Evolutionary conservation across 2,888 invertebrate species (phyloP).

Genomic region (Deilephila porcellus): DNA sequence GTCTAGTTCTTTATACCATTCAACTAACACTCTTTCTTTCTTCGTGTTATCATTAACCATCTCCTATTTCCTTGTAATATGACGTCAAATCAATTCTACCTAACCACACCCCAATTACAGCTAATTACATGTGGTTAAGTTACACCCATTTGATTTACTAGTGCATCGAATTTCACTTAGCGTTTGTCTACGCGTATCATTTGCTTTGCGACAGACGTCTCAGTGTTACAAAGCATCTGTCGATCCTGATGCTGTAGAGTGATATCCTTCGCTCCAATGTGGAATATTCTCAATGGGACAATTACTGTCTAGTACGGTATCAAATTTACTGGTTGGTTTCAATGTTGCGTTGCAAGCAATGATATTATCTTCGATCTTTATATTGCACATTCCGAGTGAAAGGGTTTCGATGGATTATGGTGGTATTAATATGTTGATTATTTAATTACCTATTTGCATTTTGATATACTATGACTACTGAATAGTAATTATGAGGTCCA

Average conservation of each 20-base stretch:
- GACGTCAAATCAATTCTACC: no score
- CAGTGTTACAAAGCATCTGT: not conserved
- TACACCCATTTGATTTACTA: not conserved
- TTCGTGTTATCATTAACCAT: no score
- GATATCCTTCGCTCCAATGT: not conserved
- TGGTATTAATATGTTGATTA: not conserved
- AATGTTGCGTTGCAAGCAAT: not conserved
- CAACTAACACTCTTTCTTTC: no score
- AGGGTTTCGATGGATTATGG: not conserved
- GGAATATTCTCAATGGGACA: not conserved
- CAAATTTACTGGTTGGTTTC: not conserved
- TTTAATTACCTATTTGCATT: no score
- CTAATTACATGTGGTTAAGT: not conserved
- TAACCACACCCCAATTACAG: no score
- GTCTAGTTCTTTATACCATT: no score
- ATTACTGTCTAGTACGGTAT: not conserved
- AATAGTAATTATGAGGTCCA: no score
- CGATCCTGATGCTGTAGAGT: not conserved
- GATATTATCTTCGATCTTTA: not conserved
- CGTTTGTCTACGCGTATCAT: not conserved
- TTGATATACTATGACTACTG: not conserved
- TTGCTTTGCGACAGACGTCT: constrained; percentile 2
- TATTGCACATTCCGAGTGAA: not conserved
- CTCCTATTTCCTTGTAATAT: no score
- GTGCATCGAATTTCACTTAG: not conserved